Percentiles rank a stretch among this genome's conserved stretches.
These are phyloP conservation scores for Dicranocentrus wangi DNA, from an alignment of 2,888 invertebrate species.

Conservation along the genomic window DNA sequence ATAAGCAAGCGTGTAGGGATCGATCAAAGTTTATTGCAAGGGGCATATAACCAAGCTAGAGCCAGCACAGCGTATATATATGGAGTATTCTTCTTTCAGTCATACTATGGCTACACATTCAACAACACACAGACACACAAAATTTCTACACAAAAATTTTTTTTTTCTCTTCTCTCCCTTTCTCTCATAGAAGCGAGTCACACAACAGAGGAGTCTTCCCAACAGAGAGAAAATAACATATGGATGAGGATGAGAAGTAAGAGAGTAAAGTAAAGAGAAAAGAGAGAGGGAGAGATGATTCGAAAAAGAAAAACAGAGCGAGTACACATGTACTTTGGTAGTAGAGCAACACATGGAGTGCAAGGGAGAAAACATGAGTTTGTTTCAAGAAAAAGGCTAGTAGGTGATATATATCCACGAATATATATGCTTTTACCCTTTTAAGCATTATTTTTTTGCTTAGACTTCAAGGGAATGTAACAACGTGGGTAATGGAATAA, in stretches of 20 bases:
- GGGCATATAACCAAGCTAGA: not conserved
- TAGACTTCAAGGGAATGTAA: constrained; percentile 7
- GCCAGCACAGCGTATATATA: too few species aligned
- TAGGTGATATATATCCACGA: too few species aligned
- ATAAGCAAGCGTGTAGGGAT: constrained; percentile 53
- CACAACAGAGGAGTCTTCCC: not conserved
- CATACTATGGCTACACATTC: not conserved
- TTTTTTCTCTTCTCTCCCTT: not conserved
- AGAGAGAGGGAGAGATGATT: constrained; percentile 27
- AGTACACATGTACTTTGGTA: constrained; percentile 9
- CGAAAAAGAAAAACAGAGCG: constrained; percentile 43
- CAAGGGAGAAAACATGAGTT: constrained; percentile 12
- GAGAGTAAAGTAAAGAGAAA: not conserved
- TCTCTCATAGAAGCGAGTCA: not conserved
- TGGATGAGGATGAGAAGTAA: not conserved
- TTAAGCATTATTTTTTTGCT: constrained; percentile 38
- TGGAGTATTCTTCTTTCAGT: too few species aligned
- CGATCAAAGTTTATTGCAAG: constrained; percentile 59
- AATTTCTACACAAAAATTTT: not conserved
- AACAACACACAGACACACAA: not conserved
- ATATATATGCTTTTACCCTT: constrained; percentile 49
- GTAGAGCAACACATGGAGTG: not conserved
- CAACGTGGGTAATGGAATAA: constrained; percentile 35
- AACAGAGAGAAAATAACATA: not conserved
- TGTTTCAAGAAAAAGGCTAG: not conserved